phyloP scores from a whole-genome alignment of 64 coral and sea anemone species.

The Pocillopora verrucosa region DNA sequence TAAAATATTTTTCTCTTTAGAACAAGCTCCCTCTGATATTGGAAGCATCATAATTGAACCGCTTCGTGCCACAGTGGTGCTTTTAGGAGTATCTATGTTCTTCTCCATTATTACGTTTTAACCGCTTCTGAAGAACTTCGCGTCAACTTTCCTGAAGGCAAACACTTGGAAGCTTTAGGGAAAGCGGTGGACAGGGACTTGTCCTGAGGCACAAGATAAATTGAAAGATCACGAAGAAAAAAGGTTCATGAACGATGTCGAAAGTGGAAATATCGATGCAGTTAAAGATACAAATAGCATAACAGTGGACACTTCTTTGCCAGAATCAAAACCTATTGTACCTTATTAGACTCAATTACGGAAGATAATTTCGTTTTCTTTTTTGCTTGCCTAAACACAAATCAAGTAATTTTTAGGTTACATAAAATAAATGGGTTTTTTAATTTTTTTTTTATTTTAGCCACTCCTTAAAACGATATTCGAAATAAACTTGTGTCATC shows the following conservation, averaged over 20 bases:
- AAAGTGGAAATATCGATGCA: background rate
- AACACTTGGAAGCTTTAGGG: background rate
- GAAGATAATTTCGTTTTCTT: too few relatives aligned
- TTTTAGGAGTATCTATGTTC: conserved; percentile 86
- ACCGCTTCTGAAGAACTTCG: conserved; percentile 85
- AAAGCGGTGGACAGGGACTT: conserved; percentile 1
- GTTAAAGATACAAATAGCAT: too few relatives aligned
- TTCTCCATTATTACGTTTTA: conserved; percentile 89
- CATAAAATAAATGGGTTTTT: too few relatives aligned
- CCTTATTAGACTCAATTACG: too few relatives aligned
- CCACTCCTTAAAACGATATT: too few relatives aligned
- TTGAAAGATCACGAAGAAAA: background rate
- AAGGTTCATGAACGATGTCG: background rate
- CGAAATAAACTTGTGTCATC: too few relatives aligned
- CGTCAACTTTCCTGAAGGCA: conserved; percentile 61
- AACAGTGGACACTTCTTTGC: too few relatives aligned
- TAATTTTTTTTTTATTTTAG: too few relatives aligned
- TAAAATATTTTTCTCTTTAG: conserved; percentile 17
- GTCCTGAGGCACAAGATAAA: too few relatives aligned
- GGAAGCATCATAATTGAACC: conserved; percentile 48
- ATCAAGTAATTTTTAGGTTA: too few relatives aligned
- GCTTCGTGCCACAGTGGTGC: conserved; percentile 62
- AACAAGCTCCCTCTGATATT: conserved; percentile 47
- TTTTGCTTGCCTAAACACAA: too few relatives aligned
- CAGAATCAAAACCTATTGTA: too few relatives aligned